phyloP scores from a whole-genome alignment of 2,888 invertebrate genomes.

The Drosophila mulleri region DNA sequence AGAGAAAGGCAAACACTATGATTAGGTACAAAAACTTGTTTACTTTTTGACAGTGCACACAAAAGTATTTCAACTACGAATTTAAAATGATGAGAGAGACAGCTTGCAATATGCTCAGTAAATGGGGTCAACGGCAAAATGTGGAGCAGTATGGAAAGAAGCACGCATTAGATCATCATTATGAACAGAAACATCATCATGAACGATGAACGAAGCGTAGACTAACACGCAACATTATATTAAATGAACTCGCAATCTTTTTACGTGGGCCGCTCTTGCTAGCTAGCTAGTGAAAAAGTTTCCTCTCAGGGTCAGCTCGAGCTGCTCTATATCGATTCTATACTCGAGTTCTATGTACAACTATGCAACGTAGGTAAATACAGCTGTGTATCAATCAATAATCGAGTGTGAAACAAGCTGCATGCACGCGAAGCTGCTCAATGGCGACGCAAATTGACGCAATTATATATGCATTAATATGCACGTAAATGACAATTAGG shows the following conservation, averaged over 20 bases:
- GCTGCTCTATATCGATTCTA: constrained; percentile 63
- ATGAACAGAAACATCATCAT: constrained; percentile 20
- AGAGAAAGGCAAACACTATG: constrained; percentile 7
- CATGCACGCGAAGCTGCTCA: constrained; percentile 29
- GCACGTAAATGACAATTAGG: constrained; percentile 31
- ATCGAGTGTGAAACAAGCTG: constrained; percentile 45
- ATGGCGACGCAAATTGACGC: constrained; percentile 35
- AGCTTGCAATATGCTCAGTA: constrained; percentile 35
- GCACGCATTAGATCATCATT: constrained; percentile 61
- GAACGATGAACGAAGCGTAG: constrained; percentile 10
- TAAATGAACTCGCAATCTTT: constrained; percentile 28
- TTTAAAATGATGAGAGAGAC: constrained; percentile 21
- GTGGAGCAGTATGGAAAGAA: constrained; percentile 39
- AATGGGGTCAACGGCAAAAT: constrained; percentile 62
- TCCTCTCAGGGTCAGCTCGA: constrained; percentile 56
- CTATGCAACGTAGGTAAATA: constrained; percentile 38
- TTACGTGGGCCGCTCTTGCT: constrained; percentile 20
- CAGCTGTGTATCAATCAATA: constrained; percentile 58
- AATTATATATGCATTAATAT: constrained; percentile 42
- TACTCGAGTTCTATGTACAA: constrained; percentile 23
- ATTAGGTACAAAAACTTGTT: constrained; percentile 17
- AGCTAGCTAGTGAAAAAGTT: constrained; percentile 18
- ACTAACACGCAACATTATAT: constrained; percentile 62
- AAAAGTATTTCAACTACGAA: constrained; percentile 22
- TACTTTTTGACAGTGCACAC: constrained; percentile 22